Percentiles rank a stretch among this genome's conserved stretches.
Evolutionary conservation across 2,888 invertebrate species (phyloP).

Genomic region (Pandemis cinnamomeana): DNA sequence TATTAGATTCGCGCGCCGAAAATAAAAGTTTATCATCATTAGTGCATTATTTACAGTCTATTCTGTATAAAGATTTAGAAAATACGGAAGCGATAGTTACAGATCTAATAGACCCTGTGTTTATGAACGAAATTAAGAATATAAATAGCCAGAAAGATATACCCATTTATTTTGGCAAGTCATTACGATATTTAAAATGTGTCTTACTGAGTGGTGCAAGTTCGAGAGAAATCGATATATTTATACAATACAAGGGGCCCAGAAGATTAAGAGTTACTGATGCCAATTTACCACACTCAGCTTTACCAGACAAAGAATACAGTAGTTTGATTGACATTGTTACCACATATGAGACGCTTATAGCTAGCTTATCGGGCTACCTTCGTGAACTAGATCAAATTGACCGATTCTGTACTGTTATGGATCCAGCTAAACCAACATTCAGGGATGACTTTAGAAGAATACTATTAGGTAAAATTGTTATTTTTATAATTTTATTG

Average conservation of each 20-base stretch:
- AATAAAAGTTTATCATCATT: conserved; percentile 43
- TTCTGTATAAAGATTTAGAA: conserved; percentile 44
- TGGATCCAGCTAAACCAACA: conserved; percentile 68
- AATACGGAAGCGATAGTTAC: conserved; percentile 47
- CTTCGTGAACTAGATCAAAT: conserved; percentile 70
- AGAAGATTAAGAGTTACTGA: conserved; percentile 58
- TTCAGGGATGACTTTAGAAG: conserved; percentile 73
- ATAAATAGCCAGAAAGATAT: conserved; percentile 43
- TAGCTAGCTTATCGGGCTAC: conserved; percentile 60
- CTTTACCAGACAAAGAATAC: conserved; percentile 62
- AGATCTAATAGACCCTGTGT: conserved; percentile 59
- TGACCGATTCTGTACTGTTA: conserved; percentile 64
- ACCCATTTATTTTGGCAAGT: conserved; percentile 65
- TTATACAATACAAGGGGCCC: conserved; percentile 57
- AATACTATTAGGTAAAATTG: conserved; percentile 65
- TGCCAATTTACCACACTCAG: conserved; percentile 61
- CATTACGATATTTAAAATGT: conserved; percentile 67
- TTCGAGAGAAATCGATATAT: conserved; percentile 63
- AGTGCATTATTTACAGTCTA: conserved; percentile 43
- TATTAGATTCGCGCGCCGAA: conserved; percentile 27
- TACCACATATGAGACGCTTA: conserved; percentile 53
- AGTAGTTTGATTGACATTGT: conserved; percentile 59
- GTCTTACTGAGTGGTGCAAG: conserved; percentile 56
- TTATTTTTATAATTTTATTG: not conserved
- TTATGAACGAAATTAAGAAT: conserved; percentile 63